Evolutionary conservation across 1,140 invertebrate species (phyloP).

Genomic region (Laodelphax striatellus): DNA sequence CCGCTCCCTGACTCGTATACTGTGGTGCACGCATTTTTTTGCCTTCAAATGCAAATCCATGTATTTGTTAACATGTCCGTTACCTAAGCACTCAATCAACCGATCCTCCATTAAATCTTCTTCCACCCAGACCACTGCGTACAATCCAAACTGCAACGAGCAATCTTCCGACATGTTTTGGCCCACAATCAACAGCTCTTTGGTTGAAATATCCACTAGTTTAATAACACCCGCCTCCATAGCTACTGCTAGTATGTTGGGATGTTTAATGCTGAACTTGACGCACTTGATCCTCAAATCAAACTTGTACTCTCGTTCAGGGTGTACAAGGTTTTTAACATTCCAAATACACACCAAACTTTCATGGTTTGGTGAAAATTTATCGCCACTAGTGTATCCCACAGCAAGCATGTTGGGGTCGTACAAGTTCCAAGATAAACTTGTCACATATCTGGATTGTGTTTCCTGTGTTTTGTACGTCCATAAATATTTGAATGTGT

Average conservation of each 20-base stretch:
- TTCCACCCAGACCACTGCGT: constrained; percentile 5
- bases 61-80: constrained; percentile 8
- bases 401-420: constrained; percentile 21
- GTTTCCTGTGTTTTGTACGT: neutral
- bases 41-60: constrained; percentile 4
- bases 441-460: neutral
- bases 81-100: constrained; percentile 7
- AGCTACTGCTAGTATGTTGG: constrained; percentile 36
- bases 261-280: constrained; percentile 33
- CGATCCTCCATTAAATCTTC: neutral
- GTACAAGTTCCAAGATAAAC: neutral
- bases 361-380: constrained; percentile 3
- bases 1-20: neutral
- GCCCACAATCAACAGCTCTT: neutral
- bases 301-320: constrained; percentile 37
- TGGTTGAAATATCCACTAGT: constrained; percentile 6
- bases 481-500: constrained; percentile 3
- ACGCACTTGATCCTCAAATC: constrained; percentile 38
- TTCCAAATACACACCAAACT: constrained; percentile 41
- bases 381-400: constrained; percentile 19
- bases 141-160: constrained; percentile 2
- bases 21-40: constrained; percentile 1
- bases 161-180: neutral
- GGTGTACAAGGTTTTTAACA: constrained; percentile 41
- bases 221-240: constrained; percentile 3